A percentile compares a stretch with the other conserved stretches of the same genome.
Evolutionary conservation across 2,888 invertebrate species (phyloP).

Genomic region (Xanthia icteritia): DNA sequence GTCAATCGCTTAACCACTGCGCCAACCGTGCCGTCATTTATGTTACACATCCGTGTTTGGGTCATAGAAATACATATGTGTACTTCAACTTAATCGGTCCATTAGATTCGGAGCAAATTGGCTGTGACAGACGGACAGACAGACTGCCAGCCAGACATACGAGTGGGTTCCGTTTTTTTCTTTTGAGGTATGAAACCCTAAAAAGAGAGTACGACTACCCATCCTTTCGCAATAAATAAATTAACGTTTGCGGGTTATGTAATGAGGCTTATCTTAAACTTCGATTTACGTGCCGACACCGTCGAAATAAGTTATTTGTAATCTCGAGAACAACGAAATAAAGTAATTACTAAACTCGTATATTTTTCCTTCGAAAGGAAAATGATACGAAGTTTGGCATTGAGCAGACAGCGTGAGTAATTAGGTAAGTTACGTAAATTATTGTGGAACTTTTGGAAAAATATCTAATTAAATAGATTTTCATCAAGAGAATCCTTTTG

Average conservation of each 20-base stretch:
- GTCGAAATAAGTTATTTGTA: constrained; percentile 54
- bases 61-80: too few species aligned
- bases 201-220: neutral
- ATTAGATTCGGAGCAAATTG: too few species aligned
- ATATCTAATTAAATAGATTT: constrained; percentile 5
- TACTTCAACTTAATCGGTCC: too few species aligned
- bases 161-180: too few species aligned
- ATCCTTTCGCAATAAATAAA: constrained; percentile 6
- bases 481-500: neutral
- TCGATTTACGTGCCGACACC: constrained; percentile 45
- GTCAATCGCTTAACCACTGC: too few species aligned
- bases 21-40: too few species aligned
- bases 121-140: too few species aligned
- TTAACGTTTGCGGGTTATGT: neutral
- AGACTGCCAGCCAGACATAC: too few species aligned
- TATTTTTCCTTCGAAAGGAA: constrained; percentile 60
- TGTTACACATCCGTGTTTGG: too few species aligned
- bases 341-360: constrained; percentile 67
- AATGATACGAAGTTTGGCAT: constrained; percentile 66
- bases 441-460: constrained; percentile 26
- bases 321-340: constrained; percentile 66
- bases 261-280: constrained; percentile 41
- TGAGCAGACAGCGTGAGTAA: constrained; percentile 63
- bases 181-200: too few species aligned
- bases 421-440: constrained; percentile 58